These are phyloP conservation scores for Hephaestus fuliginosus DNA, from an alignment of 2,797 vertebrate species.

Conservation along the genomic window DNA sequence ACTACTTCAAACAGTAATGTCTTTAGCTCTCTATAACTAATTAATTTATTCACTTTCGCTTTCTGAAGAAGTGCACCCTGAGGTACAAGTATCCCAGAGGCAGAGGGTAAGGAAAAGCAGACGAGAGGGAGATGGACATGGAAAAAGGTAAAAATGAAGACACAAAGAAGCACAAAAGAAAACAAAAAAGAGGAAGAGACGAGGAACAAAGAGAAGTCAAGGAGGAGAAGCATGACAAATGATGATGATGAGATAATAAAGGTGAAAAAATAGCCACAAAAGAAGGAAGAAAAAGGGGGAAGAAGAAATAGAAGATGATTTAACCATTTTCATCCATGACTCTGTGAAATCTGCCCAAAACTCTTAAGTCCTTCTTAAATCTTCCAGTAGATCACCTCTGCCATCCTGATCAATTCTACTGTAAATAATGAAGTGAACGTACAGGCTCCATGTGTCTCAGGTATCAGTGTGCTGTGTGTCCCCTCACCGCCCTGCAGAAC, in stretches of 20 bases:
- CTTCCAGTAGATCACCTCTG: background rate
- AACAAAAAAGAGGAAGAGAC: background rate
- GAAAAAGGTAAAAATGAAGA: background rate
- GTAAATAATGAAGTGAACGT: background rate
- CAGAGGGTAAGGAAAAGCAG: background rate
- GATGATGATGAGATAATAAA: background rate
- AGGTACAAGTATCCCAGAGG: background rate
- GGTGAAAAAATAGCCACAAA: background rate
- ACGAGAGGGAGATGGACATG: background rate
- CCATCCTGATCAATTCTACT: background rate
- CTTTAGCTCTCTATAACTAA: too few relatives aligned
- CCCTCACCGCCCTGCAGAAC: slow-evolving; percentile 94
- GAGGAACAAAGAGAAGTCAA: background rate
- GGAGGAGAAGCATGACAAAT: background rate
- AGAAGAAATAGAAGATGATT: background rate
- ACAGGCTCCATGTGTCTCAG: background rate
- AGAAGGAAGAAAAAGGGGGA: background rate
- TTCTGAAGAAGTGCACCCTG: background rate
- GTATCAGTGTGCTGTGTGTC: background rate
- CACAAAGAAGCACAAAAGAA: background rate
- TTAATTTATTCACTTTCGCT: too few relatives aligned
- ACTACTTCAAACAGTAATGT: too few relatives aligned
- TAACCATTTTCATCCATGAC: background rate
- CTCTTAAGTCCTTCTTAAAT: background rate
- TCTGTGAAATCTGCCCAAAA: background rate